Evolutionary conservation across 64 coral and sea anemone genomes (phyloP).

Genomic region (Astreopora myriophthalma): DNA sequence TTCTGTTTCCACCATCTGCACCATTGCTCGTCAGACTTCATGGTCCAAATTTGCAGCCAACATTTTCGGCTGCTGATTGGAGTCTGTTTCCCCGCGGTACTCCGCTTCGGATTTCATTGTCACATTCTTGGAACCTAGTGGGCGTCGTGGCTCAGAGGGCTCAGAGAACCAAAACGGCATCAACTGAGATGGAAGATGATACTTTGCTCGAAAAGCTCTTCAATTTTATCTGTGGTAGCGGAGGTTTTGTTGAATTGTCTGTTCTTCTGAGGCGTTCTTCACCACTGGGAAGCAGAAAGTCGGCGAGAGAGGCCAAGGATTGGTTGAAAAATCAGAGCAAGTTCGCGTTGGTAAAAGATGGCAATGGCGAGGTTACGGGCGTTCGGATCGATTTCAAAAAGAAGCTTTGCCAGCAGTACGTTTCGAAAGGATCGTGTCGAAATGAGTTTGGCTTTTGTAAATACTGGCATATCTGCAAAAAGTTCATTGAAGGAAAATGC

Average conservation of each 20-base stretch:
- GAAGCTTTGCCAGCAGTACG: constrained; percentile 41
- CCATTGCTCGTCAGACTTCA: no score
- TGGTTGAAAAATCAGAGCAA: constrained; percentile 20
- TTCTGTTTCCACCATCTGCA: no score
- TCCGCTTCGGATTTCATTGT: no score
- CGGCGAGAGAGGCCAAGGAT: neutral
- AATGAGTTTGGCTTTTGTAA: neutral
- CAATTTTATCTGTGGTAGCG: constrained; percentile 41
- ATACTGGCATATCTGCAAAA: constrained; percentile 61
- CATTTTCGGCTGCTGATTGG: no score
- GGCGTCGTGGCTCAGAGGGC: no score
- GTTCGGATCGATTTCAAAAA: constrained; percentile 27
- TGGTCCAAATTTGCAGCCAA: no score
- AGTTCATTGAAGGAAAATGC: constrained; percentile 32
- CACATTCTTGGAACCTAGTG: neutral
- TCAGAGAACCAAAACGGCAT: neutral
- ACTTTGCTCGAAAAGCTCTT: constrained; percentile 10
- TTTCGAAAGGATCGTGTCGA: constrained; percentile 21
- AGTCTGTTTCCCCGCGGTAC: no score
- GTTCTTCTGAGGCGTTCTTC: constrained; percentile 17
- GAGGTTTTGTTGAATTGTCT: constrained; percentile 43
- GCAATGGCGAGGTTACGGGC: neutral
- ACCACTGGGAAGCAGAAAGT: constrained; percentile 26
- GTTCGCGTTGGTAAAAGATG: neutral
- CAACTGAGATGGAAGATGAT: neutral